These are phyloP conservation scores for Drosophila testacea DNA, from an alignment of 2,888 invertebrate species.

Conservation along the genomic window DNA sequence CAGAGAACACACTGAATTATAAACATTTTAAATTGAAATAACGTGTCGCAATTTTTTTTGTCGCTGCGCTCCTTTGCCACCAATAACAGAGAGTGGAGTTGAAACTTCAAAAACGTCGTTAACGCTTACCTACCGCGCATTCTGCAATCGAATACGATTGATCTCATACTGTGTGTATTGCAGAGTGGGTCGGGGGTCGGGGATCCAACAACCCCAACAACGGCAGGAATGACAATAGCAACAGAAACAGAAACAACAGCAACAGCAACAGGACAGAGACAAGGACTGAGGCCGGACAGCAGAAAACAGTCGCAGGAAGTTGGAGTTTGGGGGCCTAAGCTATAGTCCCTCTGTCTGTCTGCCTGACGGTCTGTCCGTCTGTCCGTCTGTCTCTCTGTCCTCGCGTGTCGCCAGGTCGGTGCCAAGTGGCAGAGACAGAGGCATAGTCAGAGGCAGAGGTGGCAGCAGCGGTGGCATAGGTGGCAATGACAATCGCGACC, in stretches of 20 bases:
- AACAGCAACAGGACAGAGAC: constrained; percentile 37
- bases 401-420: constrained; percentile 56
- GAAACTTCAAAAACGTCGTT: constrained; percentile 80
- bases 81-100: constrained; percentile 28
- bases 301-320: constrained; percentile 70
- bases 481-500: constrained; percentile 85
- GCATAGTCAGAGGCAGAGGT: constrained; percentile 43
- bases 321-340: constrained; percentile 55
- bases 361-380: not conserved
- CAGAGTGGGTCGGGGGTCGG: constrained; percentile 19
- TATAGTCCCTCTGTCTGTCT: constrained; percentile 28
- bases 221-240: constrained; percentile 60
- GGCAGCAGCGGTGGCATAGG: constrained; percentile 74
- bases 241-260: constrained; percentile 40
- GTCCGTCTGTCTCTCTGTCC: constrained; percentile 21
- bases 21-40: constrained; percentile 83
- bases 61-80: constrained; percentile 55
- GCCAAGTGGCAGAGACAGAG: constrained; percentile 3
- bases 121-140: constrained; percentile 84
- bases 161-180: constrained; percentile 68
- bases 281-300: constrained; percentile 34
- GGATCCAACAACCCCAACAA: constrained; percentile 39
- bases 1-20: constrained; percentile 75
- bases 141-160: constrained; percentile 84
- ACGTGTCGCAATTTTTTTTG: constrained; percentile 81